Percentiles rank a stretch among this genome's conserved stretches.
Evolutionary conservation across 2,797 vertebrate genomes (phyloP).

Genomic region (Acanthornis magna): DNA sequence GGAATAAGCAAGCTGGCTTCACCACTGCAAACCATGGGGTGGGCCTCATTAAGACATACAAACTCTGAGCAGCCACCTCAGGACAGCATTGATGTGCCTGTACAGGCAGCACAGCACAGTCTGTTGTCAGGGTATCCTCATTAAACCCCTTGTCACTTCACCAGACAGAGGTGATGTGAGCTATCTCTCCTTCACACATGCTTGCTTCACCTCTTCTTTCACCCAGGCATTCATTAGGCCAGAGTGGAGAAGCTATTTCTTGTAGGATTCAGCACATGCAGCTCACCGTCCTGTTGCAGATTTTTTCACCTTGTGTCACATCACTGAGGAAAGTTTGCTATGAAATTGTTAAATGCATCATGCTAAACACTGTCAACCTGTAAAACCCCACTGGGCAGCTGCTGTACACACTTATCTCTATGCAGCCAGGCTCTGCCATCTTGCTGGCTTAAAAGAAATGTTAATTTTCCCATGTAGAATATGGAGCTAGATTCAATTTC

Average conservation of each 20-base stretch:
- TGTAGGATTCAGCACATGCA: neutral
- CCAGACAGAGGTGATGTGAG: neutral
- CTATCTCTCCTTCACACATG: neutral
- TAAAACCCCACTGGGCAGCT: conserved; percentile 9
- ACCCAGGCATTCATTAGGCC: conserved; percentile 2
- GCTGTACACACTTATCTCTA: conserved; percentile 41
- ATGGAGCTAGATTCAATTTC: neutral
- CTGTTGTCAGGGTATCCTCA: neutral
- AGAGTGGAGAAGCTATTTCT: neutral
- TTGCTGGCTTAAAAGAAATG: conserved; percentile 43
- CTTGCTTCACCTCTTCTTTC: conserved; percentile 9
- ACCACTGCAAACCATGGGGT: neutral
- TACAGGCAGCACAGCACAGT: neutral
- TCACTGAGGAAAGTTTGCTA: neutral
- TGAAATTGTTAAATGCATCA: conserved; percentile 32
- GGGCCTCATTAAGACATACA: neutral
- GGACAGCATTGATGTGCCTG: neutral
- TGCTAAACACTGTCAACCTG: conserved; percentile 5
- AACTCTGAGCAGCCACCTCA: neutral
- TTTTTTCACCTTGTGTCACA: neutral
- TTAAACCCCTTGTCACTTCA: conserved; percentile 1
- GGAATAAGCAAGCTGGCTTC: neutral
- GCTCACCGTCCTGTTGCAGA: neutral
- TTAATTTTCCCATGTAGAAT: conserved; percentile 39
- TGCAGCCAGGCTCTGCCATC: conserved; percentile 42